Percentiles rank a stretch among this genome's conserved stretches.
These are phyloP conservation scores for Scaptomyza parva DNA, from an alignment of 2,888 invertebrate genomes.

Conservation along the genomic window DNA sequence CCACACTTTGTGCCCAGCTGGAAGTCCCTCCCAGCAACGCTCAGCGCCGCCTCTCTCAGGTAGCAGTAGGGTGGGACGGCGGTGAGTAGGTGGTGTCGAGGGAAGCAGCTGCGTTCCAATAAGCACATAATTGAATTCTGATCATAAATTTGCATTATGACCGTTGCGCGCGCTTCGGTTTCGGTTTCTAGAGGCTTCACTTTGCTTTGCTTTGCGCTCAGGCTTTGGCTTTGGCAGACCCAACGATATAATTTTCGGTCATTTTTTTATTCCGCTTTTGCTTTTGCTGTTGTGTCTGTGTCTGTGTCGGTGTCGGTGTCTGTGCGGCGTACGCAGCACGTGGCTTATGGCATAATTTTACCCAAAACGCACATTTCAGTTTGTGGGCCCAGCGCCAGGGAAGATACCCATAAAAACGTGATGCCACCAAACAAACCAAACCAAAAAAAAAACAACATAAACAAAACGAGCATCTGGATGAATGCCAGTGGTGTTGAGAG, in stretches of 20 bases:
- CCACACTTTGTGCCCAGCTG: constrained; percentile 50
- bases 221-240: constrained; percentile 37
- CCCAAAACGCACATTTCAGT: constrained; percentile 75
- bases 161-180: constrained; percentile 50
- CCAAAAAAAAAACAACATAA: constrained; percentile 15
- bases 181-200: constrained; percentile 66
- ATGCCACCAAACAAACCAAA: constrained; percentile 32
- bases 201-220: constrained; percentile 54
- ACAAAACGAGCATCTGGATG: constrained; percentile 37
- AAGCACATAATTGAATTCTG: constrained; percentile 82
- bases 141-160: constrained; percentile 80
- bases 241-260: constrained; percentile 50
- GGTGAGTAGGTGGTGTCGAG: constrained; percentile 4
- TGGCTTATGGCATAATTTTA: constrained; percentile 77
- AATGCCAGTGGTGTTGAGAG: constrained; percentile 25
- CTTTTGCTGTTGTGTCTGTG: background rate
- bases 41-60: constrained; percentile 58
- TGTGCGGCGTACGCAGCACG: constrained; percentile 54
- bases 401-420: constrained; percentile 75
- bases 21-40: constrained; percentile 14
- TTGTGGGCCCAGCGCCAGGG: constrained; percentile 38
- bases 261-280: constrained; percentile 10
- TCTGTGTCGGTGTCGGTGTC: too few relatives aligned
- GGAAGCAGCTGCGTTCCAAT: constrained; percentile 76
- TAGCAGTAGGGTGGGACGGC: constrained; percentile 27